Evolutionary conservation across 2,797 vertebrate genomes (phyloP).

Genomic region (Rhinoraja longicauda): DNA sequence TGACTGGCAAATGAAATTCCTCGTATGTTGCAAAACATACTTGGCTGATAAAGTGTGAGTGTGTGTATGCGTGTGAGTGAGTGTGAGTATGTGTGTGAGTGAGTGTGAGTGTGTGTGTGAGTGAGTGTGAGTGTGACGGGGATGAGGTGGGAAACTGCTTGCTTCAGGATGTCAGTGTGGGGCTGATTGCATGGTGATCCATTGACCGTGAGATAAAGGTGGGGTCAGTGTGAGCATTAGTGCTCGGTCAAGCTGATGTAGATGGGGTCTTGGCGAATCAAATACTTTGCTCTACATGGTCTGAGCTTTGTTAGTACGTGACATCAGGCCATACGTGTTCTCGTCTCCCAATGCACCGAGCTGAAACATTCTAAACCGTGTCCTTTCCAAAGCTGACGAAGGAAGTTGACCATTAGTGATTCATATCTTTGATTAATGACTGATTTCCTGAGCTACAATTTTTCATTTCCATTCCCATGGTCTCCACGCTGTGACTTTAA

Average conservation of each 20-base stretch:
- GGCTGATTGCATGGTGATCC: not conserved
- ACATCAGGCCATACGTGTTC: not conserved
- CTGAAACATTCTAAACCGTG: not conserved
- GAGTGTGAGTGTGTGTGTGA: no score
- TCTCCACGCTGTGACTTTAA: not conserved
- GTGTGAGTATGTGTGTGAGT: no score
- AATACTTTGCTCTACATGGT: not conserved
- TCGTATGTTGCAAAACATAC: no score
- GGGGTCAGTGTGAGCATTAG: not conserved
- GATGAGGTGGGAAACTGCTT: not conserved
- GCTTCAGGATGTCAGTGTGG: not conserved
- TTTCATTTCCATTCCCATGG: slow-evolving; percentile 6
- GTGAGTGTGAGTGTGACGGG: no score
- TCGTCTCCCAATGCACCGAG: not conserved
- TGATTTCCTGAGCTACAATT: not conserved
- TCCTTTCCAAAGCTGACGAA: not conserved
- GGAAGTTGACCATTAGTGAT: not conserved
- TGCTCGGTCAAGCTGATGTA: not conserved
- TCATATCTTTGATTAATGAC: not conserved
- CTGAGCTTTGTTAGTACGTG: not conserved
- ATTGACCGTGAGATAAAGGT: not conserved
- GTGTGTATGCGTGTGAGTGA: no score
- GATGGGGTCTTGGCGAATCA: not conserved
- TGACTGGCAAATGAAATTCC: no score
- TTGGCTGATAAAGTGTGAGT: no score